Conservation (phyloP, 2,888 invertebrate genomes). For the Ophion slaviceki region DNA sequence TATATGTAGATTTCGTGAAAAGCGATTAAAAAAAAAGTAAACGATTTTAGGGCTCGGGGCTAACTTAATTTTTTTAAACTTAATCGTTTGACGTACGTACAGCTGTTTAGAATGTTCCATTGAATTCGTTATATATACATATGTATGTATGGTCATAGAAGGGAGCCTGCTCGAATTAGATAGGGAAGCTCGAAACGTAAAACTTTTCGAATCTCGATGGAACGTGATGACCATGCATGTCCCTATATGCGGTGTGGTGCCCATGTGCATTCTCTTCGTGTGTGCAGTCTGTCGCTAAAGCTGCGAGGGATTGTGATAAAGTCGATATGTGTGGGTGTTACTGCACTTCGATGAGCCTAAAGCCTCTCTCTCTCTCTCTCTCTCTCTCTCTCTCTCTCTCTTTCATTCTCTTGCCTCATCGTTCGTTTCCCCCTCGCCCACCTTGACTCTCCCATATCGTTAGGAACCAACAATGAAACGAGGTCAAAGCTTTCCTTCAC, state of each 20-base stretch:
- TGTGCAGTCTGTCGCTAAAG: slow-evolving; percentile 5
- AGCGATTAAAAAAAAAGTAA: neutral
- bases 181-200: slow-evolving; percentile 14
- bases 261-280: slow-evolving; percentile 7
- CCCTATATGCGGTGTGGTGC: neutral
- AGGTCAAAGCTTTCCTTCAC: slow-evolving; percentile 69
- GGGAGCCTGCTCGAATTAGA: slow-evolving; percentile 10
- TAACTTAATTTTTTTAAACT: neutral
- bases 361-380: slow-evolving; percentile 3
- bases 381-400: slow-evolving; percentile 16
- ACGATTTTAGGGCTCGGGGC: neutral
- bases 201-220: neutral
- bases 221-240: neutral
- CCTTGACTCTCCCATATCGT: slow-evolving; percentile 35
- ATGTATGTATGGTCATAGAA: too few relatives aligned
- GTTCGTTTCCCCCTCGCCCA: neutral
- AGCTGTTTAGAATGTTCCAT: too few relatives aligned
- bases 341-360: slow-evolving; percentile 35
- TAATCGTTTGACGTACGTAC: too few relatives aligned
- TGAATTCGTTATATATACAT: too few relatives aligned
- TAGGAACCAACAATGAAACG: slow-evolving; percentile 61
- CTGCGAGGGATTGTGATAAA: slow-evolving; percentile 1
- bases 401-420: neutral
- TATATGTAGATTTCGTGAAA: neutral
- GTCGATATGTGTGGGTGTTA: slow-evolving; percentile 15